These are phyloP conservation scores for Melanotaenia nigrans DNA, from an alignment of 2,797 vertebrate species.

Conservation along the genomic window DNA sequence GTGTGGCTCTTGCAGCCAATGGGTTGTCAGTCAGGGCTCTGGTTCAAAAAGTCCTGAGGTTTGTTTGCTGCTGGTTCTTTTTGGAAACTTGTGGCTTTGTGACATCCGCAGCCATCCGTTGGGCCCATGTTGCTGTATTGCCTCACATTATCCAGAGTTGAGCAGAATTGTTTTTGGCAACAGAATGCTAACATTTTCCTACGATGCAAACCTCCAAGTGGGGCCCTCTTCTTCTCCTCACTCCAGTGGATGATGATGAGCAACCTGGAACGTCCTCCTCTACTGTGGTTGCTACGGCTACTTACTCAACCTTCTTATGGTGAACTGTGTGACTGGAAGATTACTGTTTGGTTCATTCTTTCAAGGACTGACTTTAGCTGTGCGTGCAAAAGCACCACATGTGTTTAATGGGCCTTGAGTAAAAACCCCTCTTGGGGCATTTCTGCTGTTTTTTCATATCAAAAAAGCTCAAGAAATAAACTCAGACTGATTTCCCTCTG, in stretches of 20 bases:
- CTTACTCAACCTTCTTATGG: slow-evolving; percentile 31
- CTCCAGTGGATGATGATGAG: slow-evolving; percentile 56
- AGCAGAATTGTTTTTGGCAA: slow-evolving; percentile 86
- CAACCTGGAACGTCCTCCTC: slow-evolving; percentile 45
- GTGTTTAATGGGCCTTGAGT: slow-evolving; percentile 25
- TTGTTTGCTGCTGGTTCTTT: slow-evolving; percentile 85
- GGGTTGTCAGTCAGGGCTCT: slow-evolving; percentile 80
- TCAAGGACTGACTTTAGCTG: slow-evolving; percentile 32
- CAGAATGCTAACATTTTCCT: slow-evolving; percentile 80
- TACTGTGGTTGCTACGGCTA: slow-evolving; percentile 49
- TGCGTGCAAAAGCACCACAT: slow-evolving; percentile 34
- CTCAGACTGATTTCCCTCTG: slow-evolving; percentile 46
- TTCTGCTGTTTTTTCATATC: slow-evolving; percentile 46
- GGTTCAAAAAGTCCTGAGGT: slow-evolving; percentile 83
- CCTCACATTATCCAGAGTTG: slow-evolving; percentile 85
- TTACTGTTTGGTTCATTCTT: slow-evolving; percentile 40
- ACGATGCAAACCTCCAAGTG: slow-evolving; percentile 74
- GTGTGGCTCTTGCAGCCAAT: slow-evolving; percentile 81
- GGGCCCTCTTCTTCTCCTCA: slow-evolving; percentile 66
- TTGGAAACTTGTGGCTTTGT: slow-evolving; percentile 87
- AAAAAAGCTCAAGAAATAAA: slow-evolving; percentile 67
- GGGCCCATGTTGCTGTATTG: slow-evolving; percentile 80
- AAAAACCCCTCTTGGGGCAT: slow-evolving; percentile 23
- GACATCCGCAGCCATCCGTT: slow-evolving; percentile 84
- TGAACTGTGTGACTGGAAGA: slow-evolving; percentile 36